Conservation (phyloP, 2,113 vertebrate species). For the Coptodon rendalli region DNA sequence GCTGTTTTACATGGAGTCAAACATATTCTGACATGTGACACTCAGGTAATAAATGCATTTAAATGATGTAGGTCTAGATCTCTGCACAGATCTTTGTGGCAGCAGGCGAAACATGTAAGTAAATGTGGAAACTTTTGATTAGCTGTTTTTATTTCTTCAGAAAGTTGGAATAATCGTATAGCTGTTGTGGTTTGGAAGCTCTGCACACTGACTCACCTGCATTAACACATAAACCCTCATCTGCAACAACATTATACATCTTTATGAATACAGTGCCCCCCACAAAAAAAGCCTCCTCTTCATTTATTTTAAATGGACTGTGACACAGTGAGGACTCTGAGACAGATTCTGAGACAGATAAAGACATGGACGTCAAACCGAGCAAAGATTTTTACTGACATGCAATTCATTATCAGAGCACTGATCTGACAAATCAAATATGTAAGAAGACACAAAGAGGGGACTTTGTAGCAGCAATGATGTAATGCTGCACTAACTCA, state of each 20-base stretch:
- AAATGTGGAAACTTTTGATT: neutral
- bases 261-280: neutral
- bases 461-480: neutral
- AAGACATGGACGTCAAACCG: neutral
- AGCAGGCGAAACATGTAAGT: neutral
- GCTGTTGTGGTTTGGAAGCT: neutral
- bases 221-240: neutral
- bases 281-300: neutral
- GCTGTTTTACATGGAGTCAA: neutral
- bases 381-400: neutral
- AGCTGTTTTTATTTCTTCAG: accelerated
- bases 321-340: neutral
- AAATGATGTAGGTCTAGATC: neutral
- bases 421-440: neutral
- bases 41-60: neutral
- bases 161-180: neutral
- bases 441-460: neutral
- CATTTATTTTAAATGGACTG: neutral
- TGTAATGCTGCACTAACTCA: neutral
- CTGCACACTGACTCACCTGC: neutral
- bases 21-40: neutral
- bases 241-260: neutral
- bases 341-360: neutral
- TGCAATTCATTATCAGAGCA: neutral
- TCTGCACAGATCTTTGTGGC: neutral